Conservation (phyloP, 1,140 invertebrate species). For the Drosophila kohkoa region DNA sequence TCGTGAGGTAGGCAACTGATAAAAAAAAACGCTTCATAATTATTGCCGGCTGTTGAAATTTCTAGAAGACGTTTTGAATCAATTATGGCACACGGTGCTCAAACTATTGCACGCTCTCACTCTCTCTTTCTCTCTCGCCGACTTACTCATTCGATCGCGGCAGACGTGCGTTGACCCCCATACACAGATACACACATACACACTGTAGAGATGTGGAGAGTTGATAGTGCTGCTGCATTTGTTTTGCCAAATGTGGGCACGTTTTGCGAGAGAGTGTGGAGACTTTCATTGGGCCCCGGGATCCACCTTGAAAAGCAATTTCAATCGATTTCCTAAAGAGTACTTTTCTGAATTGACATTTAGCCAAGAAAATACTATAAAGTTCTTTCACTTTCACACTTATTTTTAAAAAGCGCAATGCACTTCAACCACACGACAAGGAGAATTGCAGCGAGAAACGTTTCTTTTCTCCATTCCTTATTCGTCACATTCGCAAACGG, state of each 20-base stretch:
- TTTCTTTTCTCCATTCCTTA: background rate
- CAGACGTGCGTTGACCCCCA: slow-evolving; percentile 49
- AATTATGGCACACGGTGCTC: slow-evolving; percentile 37
- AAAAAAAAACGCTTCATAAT: background rate
- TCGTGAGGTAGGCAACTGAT: background rate
- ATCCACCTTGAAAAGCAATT: slow-evolving; percentile 56
- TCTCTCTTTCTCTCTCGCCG: slow-evolving; percentile 5
- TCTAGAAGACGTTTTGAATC: slow-evolving; percentile 19
- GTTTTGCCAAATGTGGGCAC: slow-evolving; percentile 28
- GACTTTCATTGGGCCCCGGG: slow-evolving; percentile 7
- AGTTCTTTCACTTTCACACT: slow-evolving; percentile 47
- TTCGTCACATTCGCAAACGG: background rate
- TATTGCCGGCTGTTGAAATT: slow-evolving; percentile 9
- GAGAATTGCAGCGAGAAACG: background rate
- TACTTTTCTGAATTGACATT: slow-evolving; percentile 56
- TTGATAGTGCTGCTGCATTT: slow-evolving; percentile 22
- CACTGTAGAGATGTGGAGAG: slow-evolving; percentile 10
- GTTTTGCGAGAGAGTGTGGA: slow-evolving; percentile 18
- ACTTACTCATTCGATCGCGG: slow-evolving; percentile 12
- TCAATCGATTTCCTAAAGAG: slow-evolving; percentile 35
- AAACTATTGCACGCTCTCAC: slow-evolving; percentile 20
- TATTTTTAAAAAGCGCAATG: slow-evolving; percentile 39
- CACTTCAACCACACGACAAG: background rate
- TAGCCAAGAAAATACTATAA: slow-evolving; percentile 52
- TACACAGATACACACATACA: slow-evolving; percentile 2